Conservation (phyloP, 2,888 invertebrate genomes). For the Caenorhabditis wallacei region DNA sequence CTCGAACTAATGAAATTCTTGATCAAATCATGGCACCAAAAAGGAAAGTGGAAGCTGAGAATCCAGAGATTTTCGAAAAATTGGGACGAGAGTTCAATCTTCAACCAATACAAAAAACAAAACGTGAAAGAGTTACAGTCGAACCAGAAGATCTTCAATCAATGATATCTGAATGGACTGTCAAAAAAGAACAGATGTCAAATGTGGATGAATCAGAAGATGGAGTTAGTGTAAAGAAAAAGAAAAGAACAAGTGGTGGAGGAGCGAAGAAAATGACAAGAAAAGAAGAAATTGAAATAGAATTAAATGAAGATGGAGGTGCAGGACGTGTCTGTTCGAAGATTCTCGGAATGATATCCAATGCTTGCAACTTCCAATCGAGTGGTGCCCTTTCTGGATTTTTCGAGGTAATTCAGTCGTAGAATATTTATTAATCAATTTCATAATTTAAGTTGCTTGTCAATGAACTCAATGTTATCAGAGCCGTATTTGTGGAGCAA, state of each 20-base stretch:
- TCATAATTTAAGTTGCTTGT: slow-evolving; percentile 18
- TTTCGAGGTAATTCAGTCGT: slow-evolving; percentile 8
- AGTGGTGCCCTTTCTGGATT: slow-evolving; percentile 33
- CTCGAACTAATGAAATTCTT: slow-evolving; percentile 23
- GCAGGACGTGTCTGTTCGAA: slow-evolving; percentile 21
- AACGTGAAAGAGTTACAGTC: slow-evolving; percentile 43
- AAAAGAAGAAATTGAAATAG: slow-evolving; percentile 22
- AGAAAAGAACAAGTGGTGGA: slow-evolving; percentile 20
- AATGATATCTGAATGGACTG: slow-evolving; percentile 50
- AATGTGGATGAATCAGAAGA: slow-evolving; percentile 15
- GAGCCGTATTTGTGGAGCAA: slow-evolving; percentile 34
- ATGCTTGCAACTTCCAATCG: slow-evolving; percentile 42
- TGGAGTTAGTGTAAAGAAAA: slow-evolving; percentile 24
- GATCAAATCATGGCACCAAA: slow-evolving; percentile 45
- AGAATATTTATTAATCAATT: neutral
- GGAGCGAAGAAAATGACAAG: slow-evolving; percentile 30
- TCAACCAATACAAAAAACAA: slow-evolving; percentile 45
- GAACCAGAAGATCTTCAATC: slow-evolving; percentile 45
- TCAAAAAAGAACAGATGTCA: slow-evolving; percentile 10
- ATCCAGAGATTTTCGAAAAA: slow-evolving; percentile 37
- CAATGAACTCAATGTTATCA: slow-evolving; percentile 29
- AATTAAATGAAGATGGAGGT: slow-evolving; percentile 14
- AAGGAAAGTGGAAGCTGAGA: slow-evolving; percentile 7
- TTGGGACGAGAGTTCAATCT: slow-evolving; percentile 53
- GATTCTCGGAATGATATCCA: slow-evolving; percentile 43